phyloP scores from a whole-genome alignment of 2,113 vertebrate genomes.

The Columba janthina region DNA sequence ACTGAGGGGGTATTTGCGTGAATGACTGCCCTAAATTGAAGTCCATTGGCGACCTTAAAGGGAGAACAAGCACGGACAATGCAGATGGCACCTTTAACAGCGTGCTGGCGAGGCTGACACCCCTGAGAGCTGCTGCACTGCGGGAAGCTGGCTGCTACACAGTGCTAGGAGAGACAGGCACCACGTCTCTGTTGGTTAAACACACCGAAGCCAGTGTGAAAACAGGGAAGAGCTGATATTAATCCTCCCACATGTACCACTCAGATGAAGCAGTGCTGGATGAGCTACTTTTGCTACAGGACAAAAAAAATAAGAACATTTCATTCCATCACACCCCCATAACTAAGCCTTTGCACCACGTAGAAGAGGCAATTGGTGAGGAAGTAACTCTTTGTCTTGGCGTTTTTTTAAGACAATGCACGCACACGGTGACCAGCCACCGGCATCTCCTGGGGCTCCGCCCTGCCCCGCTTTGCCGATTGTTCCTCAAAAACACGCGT shows the following conservation, averaged over 20 bases:
- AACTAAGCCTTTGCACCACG: not conserved
- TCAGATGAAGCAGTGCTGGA: not conserved
- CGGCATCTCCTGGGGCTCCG: not conserved
- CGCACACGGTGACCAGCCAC: not conserved
- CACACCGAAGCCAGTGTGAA: fast-evolving
- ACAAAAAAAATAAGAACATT: not conserved
- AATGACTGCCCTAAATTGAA: not conserved
- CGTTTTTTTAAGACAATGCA: not conserved
- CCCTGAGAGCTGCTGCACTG: not conserved
- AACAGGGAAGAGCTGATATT: not conserved
- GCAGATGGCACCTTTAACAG: fast-evolving
- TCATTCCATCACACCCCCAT: not conserved
- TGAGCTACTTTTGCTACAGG: not conserved
- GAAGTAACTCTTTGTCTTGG: not conserved
- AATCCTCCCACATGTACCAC: not conserved
- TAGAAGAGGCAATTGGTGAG: not conserved
- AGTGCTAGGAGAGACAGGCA: fast-evolving
- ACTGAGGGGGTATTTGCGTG: not conserved
- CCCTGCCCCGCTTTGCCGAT: fast-evolving
- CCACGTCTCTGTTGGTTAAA: not conserved
- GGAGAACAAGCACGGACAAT: not conserved
- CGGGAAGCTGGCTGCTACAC: fast-evolving
- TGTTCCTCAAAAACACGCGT: fast-evolving
- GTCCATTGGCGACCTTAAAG: not conserved
- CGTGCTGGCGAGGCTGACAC: fast-evolving